phyloP scores from a whole-genome alignment of 64 coral and sea anemone genomes.

The Pachyseris speciosa region DNA sequence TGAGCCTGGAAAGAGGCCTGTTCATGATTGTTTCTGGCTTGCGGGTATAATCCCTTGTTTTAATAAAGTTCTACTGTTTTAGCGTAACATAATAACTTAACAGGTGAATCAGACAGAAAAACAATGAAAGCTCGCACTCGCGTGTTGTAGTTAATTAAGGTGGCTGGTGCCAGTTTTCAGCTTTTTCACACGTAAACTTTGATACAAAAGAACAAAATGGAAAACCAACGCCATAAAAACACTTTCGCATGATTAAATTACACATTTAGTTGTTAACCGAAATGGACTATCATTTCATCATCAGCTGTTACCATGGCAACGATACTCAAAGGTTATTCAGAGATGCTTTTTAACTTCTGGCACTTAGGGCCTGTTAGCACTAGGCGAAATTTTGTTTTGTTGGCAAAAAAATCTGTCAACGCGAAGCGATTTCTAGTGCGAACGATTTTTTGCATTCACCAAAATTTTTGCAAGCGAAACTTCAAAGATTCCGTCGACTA shows the following conservation, averaged over 20 bases:
- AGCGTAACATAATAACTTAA: neutral
- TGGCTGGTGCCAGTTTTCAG: neutral
- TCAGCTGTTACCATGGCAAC: neutral
- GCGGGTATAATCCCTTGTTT: neutral
- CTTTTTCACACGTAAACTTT: neutral
- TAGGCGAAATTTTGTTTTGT: no score
- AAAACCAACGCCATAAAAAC: neutral
- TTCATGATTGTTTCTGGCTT: neutral
- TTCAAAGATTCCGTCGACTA: no score
- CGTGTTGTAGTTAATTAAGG: neutral
- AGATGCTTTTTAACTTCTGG: no score
- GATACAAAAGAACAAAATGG: neutral
- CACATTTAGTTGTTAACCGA: neutral
- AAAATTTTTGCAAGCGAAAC: no score
- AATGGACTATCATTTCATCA: neutral
- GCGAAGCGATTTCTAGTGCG: no score
- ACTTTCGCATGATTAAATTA: neutral
- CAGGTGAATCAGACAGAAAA: neutral
- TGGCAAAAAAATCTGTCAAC: no score
- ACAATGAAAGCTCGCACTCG: neutral
- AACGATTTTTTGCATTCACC: no score
- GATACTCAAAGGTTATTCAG: no score
- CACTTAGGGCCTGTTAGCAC: no score
- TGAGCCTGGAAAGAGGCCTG: neutral
- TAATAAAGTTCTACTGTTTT: neutral